phyloP scores from a whole-genome alignment of 2,113 vertebrate species.

The Gnathonemus echidnorhynchus region DNA sequence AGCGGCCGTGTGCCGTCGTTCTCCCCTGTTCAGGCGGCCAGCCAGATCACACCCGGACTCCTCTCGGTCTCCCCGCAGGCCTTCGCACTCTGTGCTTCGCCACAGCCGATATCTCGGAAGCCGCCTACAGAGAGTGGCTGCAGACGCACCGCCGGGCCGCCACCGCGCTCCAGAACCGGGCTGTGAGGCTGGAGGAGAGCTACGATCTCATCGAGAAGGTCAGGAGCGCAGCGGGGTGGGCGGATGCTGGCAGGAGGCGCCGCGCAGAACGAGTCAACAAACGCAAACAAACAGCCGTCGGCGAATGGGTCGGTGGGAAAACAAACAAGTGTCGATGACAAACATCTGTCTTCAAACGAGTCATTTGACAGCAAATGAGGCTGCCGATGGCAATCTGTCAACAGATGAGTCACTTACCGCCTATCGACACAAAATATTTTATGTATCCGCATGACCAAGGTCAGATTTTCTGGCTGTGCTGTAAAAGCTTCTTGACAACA shows the following conservation, averaged over 20 bases:
- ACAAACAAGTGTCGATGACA: background rate
- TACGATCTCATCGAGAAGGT: slow-evolving; percentile 97
- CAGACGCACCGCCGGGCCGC: slow-evolving; percentile 74
- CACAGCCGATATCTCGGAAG: slow-evolving; percentile 84
- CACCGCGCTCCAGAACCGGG: slow-evolving; percentile 83
- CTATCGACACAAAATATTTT: background rate
- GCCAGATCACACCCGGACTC: background rate
- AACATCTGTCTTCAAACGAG: background rate
- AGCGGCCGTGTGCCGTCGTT: background rate
- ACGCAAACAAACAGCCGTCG: background rate
- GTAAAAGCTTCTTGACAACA: background rate
- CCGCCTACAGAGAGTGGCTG: slow-evolving; percentile 83
- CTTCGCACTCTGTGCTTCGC: slow-evolving; percentile 91
- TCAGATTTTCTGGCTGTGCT: background rate
- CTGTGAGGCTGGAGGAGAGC: slow-evolving; percentile 89
- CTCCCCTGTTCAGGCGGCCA: background rate
- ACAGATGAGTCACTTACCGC: background rate
- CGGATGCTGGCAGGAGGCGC: background rate
- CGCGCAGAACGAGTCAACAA: background rate
- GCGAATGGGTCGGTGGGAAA: background rate
- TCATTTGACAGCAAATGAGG: background rate
- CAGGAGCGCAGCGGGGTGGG: slow-evolving; percentile 6
- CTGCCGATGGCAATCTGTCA: background rate
- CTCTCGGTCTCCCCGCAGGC: slow-evolving; percentile 54
- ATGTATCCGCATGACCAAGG: background rate